A percentile compares a stretch with the other conserved stretches of the same genome.
These are phyloP conservation scores for Lynx canadensis DNA, from an alignment of 2,113 vertebrate genomes.

Conservation along the genomic window DNA sequence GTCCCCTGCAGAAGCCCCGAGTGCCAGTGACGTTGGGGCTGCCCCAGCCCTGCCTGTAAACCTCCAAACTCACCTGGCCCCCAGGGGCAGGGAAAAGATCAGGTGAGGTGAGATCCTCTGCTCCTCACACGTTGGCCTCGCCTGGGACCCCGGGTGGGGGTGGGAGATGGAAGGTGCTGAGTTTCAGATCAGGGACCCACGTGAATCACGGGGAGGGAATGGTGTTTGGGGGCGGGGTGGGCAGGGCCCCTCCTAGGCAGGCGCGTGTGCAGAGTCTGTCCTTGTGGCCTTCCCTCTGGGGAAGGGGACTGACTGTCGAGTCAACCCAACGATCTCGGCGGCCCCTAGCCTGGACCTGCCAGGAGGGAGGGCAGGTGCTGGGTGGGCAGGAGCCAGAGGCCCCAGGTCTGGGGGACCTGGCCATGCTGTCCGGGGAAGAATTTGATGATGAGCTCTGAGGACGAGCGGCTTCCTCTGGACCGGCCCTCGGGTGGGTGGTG, in stretches of 20 bases:
- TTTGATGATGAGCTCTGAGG: background rate
- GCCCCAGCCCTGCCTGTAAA: too few species aligned
- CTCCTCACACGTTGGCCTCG: background rate
- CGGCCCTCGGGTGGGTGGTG: background rate
- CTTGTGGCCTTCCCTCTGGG: background rate
- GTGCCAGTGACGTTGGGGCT: background rate
- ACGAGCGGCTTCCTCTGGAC: background rate
- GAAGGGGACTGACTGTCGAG: too few species aligned
- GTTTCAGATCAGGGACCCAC: background rate
- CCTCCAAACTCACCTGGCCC: background rate
- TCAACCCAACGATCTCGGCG: background rate
- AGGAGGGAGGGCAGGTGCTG: background rate
- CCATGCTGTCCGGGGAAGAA: background rate
- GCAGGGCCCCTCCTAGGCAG: background rate
- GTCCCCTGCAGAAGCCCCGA: background rate
- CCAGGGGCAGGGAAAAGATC: background rate
- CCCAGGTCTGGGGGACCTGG: background rate
- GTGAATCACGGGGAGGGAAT: accelerated
- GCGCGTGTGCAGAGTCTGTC: background rate
- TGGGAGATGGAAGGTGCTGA: background rate
- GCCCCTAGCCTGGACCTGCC: background rate
- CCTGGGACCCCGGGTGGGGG: background rate
- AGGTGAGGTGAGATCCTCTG: background rate
- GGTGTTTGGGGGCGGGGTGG: accelerated
- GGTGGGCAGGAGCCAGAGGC: background rate